Base-by-base conservation (phyloP, 2,113 vertebrate species). In the Phycodurus eques region DNA sequence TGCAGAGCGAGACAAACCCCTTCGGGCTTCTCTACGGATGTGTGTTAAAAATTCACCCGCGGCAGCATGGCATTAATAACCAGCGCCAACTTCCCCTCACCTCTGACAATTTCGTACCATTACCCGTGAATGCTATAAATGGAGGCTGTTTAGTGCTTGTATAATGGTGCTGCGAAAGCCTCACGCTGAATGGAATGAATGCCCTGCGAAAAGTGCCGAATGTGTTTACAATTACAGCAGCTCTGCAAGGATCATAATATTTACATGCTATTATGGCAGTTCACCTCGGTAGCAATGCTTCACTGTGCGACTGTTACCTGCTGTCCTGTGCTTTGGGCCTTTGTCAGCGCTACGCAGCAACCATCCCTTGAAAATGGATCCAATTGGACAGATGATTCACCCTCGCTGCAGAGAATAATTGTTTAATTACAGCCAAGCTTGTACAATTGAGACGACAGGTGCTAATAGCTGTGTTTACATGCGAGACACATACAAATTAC, bases 1-100 rank as follows among this genome's bases (percentile, higher is more conserved):
- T 83, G 75, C 80, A 74, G 78, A 85, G 78, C 44, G 84, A 90
- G 87, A 90, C 88, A 90, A 88, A 90, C 88, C 91, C 88, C 88
- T 65, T 87, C 71, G 79, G 81, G 77, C 85, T 90, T 89, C 88
- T 90, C 83, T 43, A 78, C 80, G 83, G 81, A 80, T 90, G 85
- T 85, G 85, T 91, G 86, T 39, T 75, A 83, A 83, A 39, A 89
- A 87, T 81, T 74, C 69, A 82, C 77, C 81, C 70, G 62, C 49
- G 89, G 88, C 83, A 86, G 87, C 72, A 83, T 78, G 71, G 87
- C 88, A 87, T 87, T 80, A 89, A 91, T 85, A 86, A 88, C 82
- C 76, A 63, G 84, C 77, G 35, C 74, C 77, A 78, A 80, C 70
- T 81, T 57, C 20, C 53, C 3, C 53, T 1, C 53, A 83, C 83